These are phyloP conservation scores for Horisme vitalbata DNA, from an alignment of 2,888 invertebrate genomes.

Conservation along the genomic window DNA sequence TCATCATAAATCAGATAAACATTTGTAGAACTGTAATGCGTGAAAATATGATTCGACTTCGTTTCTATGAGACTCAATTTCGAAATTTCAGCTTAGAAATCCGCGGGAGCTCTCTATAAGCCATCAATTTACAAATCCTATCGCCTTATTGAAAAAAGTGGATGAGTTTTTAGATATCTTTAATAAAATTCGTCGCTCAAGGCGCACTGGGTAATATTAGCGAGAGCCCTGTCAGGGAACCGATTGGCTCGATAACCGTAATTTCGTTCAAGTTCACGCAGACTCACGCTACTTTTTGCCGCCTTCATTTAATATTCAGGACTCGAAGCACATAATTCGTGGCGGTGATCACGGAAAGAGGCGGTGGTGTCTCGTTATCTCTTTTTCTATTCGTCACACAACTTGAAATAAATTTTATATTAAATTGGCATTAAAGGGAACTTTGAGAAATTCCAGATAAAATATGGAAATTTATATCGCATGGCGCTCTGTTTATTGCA, in stretches of 20 bases:
- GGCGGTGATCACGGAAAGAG: conserved; percentile 65
- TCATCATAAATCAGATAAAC: conserved; percentile 14
- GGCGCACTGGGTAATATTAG: conserved; percentile 42
- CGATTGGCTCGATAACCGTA: conserved; percentile 66
- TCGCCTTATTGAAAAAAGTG: conserved; percentile 50
- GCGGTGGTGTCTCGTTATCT: conserved; percentile 63
- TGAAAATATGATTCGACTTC: conserved; percentile 27
- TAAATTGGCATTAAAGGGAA: conserved; percentile 56
- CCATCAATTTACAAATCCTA: conserved; percentile 43
- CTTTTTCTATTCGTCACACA: conserved; percentile 64
- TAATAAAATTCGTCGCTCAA: conserved; percentile 48
- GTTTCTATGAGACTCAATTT: conserved; percentile 24
- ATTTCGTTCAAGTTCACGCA: conserved; percentile 62
- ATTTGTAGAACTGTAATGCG: conserved; percentile 14
- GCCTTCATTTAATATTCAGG: conserved; percentile 67
- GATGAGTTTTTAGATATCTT: conserved; percentile 46
- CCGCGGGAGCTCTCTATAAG: conserved; percentile 35
- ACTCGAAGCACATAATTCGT: conserved; percentile 69
- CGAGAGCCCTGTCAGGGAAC: conserved; percentile 42
- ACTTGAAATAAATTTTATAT: conserved; percentile 56
- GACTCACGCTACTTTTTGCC: conserved; percentile 54
- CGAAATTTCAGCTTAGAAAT: conserved; percentile 27
- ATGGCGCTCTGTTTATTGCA: conserved; percentile 40
- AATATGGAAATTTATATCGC: conserved; percentile 43
- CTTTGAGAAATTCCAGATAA: conserved; percentile 44